A percentile compares a stretch with the other conserved stretches of the same genome.
These are phyloP conservation scores for Megalops atlanticus DNA, from an alignment of 2,113 vertebrate genomes.

Conservation along the genomic window DNA sequence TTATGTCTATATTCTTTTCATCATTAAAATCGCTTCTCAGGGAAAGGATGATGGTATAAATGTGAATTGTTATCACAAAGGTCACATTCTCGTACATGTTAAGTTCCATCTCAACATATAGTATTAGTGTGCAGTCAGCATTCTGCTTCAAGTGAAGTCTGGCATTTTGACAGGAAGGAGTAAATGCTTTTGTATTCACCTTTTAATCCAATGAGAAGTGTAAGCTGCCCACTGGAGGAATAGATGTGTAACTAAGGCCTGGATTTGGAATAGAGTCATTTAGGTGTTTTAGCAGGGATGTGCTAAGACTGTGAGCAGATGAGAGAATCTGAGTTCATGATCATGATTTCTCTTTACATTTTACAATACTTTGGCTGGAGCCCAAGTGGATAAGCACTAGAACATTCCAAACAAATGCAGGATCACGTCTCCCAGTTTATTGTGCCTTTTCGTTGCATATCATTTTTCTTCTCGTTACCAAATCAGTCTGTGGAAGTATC, in stretches of 20 bases:
- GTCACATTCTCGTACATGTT: neutral
- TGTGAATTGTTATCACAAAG: neutral
- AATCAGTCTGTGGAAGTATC: slow-evolving; percentile 57
- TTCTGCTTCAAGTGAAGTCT: neutral
- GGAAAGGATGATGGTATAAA: slow-evolving; percentile 20
- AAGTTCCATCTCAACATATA: neutral
- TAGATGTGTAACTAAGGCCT: neutral
- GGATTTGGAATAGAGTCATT: neutral
- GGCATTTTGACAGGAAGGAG: neutral
- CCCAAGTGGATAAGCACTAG: no score
- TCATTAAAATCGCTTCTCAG: slow-evolving; percentile 27
- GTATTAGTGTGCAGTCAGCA: neutral
- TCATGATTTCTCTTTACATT: no score
- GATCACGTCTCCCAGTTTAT: slow-evolving; percentile 18
- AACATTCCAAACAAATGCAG: neutral
- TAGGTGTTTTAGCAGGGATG: no score
- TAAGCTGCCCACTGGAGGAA: neutral
- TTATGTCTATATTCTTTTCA: slow-evolving; percentile 21
- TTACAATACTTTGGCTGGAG: no score
- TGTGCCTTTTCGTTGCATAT: slow-evolving; percentile 65
- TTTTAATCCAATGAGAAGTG: neutral
- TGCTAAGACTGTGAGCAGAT: no score
- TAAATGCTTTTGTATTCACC: neutral
- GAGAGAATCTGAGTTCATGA: no score
- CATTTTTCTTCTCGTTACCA: slow-evolving; percentile 42